Evolutionary conservation across 2,888 invertebrate genomes (phyloP), one percentile per base, ranked within the genome.

Genomic region (Brachypalpus laphriformis): DNA sequence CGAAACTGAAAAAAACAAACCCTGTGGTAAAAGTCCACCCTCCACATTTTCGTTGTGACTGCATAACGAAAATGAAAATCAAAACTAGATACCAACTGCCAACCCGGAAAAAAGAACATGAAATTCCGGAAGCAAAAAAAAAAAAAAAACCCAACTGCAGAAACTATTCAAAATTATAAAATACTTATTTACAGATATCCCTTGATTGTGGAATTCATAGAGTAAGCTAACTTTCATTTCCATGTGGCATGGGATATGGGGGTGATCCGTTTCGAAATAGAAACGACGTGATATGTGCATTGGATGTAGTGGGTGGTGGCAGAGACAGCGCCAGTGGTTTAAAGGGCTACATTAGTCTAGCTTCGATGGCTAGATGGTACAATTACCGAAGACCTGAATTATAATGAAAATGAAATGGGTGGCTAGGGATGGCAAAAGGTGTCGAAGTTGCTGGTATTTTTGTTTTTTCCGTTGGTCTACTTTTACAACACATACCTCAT

Each of bases 151-250:
- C 5, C 28, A 70, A 57, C 70, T 61, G 54, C 61, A 78, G 49
- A 74, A 40, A 74, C 65, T 72, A 51, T 74, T 74, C 74, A 65
- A 72, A 82, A 77, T 82, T 82, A 82, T 77, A 71, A 82, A 82
- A 77, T 49, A 77, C 57, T 71, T 77, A 65, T 82, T 76, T 57
- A 61, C 61, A 66, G 74, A 59, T 45, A 80, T 56, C 28, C 11
- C 31, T 18, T 37, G 68, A 75, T 68, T 28, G 56, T 28, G 22
- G 47, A 25, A 61, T 42, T 51, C 34, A 25, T 61, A 16, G 28
- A 51, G 57, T 57, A 65, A 71, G 70, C 63, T 18, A 25, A n/a
- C 72, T 61, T 42, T 51, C 65, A 70, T 56, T 51, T 49, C 37
- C 18, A 28, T 7, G 2, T 11, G 25, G 40, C 1, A 8, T 34